phyloP scores from a whole-genome alignment of 2,888 invertebrate genomes.

The Scaeva pyrastri region DNA sequence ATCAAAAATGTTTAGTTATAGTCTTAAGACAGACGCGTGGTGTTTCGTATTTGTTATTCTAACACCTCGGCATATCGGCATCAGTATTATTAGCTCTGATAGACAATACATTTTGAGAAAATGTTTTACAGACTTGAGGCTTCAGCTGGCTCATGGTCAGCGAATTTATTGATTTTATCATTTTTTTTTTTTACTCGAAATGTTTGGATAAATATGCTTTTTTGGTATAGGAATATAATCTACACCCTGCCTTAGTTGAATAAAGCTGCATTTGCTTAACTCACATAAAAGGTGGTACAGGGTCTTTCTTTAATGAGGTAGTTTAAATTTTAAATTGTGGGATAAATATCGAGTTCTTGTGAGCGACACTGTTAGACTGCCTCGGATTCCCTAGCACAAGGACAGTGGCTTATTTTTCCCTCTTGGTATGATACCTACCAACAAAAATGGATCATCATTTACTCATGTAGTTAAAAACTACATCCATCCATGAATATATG shows the following conservation, averaged over 20 bases:
- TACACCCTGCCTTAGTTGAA: neutral
- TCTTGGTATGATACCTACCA: too few relatives aligned
- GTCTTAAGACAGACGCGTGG: constrained; percentile 26
- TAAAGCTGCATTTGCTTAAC: too few relatives aligned
- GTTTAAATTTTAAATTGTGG: too few relatives aligned
- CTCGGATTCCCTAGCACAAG: too few relatives aligned
- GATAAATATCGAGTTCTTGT: too few relatives aligned
- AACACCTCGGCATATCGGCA: constrained; percentile 39
- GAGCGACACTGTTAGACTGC: too few relatives aligned
- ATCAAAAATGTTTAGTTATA: constrained; percentile 48
- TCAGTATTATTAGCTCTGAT: constrained; percentile 38
- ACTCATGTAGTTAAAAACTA: too few relatives aligned
- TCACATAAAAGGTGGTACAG: too few relatives aligned
- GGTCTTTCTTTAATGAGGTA: too few relatives aligned
- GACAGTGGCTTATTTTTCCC: too few relatives aligned
- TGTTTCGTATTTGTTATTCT: constrained; percentile 35
- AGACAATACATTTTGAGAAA: constrained; percentile 61
- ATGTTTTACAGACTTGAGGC: constrained; percentile 30
- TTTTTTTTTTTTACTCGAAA: constrained; percentile 25
- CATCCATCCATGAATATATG: too few relatives aligned
- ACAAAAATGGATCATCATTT: too few relatives aligned
- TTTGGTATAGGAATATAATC: neutral
- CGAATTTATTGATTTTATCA: constrained; percentile 12
- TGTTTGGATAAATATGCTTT: constrained; percentile 3
- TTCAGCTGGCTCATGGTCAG: constrained; percentile 15